Evolutionary conservation across 2,113 vertebrate genomes (phyloP).

Genomic region (Tamias sibiricus): DNA sequence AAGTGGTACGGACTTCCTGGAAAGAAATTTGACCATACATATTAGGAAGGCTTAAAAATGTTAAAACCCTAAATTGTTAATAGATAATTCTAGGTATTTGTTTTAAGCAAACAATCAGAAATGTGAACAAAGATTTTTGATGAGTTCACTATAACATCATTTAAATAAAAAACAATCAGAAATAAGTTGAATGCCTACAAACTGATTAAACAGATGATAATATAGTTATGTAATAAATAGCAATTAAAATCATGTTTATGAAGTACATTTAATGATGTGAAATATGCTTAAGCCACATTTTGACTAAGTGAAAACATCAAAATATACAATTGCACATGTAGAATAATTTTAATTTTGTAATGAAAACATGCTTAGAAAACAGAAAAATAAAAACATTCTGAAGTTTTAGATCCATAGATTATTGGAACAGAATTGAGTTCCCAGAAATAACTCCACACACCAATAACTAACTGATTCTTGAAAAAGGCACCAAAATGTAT

Average conservation of each 20-base stretch:
- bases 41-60: neutral
- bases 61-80: neutral
- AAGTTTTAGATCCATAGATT: neutral
- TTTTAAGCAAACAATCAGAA: neutral
- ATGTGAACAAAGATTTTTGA: neutral
- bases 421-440: neutral
- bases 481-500: neutral
- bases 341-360: slow-evolving; percentile 6
- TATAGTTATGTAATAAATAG: neutral
- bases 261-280: neutral
- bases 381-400: neutral
- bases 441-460: neutral
- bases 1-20: neutral
- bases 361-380: neutral
- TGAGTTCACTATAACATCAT: neutral
- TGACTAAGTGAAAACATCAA: slow-evolving; percentile 13
- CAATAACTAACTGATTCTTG: neutral
- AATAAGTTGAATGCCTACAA: neutral
- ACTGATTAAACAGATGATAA: neutral
- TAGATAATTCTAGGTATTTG: neutral
- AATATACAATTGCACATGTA: neutral
- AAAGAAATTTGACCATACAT: neutral
- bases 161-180: slow-evolving; percentile 16
- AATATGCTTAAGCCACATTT: neutral
- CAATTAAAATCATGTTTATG: neutral